phyloP scores from a whole-genome alignment of 2,888 invertebrate species.

The Bellardia pandia region DNA sequence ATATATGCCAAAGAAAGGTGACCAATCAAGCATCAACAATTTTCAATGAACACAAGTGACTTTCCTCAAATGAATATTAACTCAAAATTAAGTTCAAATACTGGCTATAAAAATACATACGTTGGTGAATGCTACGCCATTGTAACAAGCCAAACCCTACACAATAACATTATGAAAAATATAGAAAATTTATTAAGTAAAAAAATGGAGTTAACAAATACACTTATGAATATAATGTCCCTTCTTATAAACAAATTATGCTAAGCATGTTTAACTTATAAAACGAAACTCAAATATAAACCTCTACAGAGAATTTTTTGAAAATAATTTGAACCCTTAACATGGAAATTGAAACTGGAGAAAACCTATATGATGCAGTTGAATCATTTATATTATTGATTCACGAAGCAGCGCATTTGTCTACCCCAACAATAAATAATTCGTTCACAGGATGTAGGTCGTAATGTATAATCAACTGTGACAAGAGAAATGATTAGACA shows the following conservation, averaged over 20 bases:
- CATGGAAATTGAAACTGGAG: background rate
- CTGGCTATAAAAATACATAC: background rate
- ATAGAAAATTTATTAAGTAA: slow-evolving; percentile 35
- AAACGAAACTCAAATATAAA: background rate
- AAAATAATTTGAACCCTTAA: background rate
- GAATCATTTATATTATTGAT: slow-evolving; percentile 38
- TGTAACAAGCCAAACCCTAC: slow-evolving; percentile 15
- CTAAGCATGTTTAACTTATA: slow-evolving; percentile 23
- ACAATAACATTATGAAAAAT: slow-evolving; percentile 42
- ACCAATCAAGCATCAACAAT: background rate
- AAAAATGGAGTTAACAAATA: slow-evolving; percentile 46
- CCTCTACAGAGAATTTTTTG: too few relatives aligned
- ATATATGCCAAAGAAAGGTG: slow-evolving; percentile 14
- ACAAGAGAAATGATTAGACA: slow-evolving; percentile 7
- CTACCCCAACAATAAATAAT: too few relatives aligned
- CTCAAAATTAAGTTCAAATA: background rate
- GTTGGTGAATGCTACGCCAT: slow-evolving; percentile 10
- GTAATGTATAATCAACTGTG: background rate
- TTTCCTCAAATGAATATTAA: slow-evolving; percentile 4
- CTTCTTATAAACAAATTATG: slow-evolving; percentile 20
- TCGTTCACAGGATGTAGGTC: background rate
- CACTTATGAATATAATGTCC: slow-evolving; percentile 48
- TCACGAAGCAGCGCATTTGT: slow-evolving; percentile 27
- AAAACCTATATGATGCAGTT: too few relatives aligned
- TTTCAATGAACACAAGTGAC: background rate